Base-by-base conservation (phyloP, 2,888 invertebrate species). In the Drosophila pseudotalamancana region DNA sequence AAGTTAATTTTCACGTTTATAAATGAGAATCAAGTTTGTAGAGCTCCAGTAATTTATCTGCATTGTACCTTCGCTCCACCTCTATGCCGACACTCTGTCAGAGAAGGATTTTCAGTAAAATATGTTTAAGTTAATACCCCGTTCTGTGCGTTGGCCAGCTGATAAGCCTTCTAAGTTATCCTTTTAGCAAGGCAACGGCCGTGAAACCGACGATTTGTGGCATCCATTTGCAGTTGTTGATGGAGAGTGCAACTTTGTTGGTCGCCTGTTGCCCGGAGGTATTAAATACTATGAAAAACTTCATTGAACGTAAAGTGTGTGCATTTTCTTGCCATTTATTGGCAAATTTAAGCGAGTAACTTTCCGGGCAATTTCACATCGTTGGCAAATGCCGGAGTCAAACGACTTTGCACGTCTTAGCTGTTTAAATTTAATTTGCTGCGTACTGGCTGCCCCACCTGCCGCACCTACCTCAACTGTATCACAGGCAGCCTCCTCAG, bases 381-480 rank as follows among this genome's bases (percentile, higher is more conserved):
- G 55, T 39, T 48, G 49, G 49, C 51, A 66, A 61, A 57, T 70
- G 62, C 59, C 35, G 63, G 63, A 70, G 61, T 46, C 64, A 48
- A 63, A 71, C 62, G 51, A 60, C 61, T 59, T 57, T 70, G 84
- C 83, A 83, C 87, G 83, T 83, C 59, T 65, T 74, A 69, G 56
- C 74, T 74, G 86, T 77, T 83, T 84, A 84, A 83, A 83, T 83
- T 86, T 83, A 86, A 86, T 83, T 83, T 86, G 77, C 66, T 64
- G 63, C 70, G 48, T 57, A 40, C 60, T 49, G 61, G 31, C 39
- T 39, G 19, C 34, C 29, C 27, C 27, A 11, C 3, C 14, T 42
- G 42, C 12, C 29, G 27, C 21, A 9, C 12, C 27, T 21, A 45
- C 46, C 46, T 62, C 48, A 21, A 39, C n/a, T n/a, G n/a, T n/a